Percentiles rank a stretch among this genome's conserved stretches.
Conservation (phyloP, 2,797 vertebrate genomes). For the Lemur catta region DNA sequence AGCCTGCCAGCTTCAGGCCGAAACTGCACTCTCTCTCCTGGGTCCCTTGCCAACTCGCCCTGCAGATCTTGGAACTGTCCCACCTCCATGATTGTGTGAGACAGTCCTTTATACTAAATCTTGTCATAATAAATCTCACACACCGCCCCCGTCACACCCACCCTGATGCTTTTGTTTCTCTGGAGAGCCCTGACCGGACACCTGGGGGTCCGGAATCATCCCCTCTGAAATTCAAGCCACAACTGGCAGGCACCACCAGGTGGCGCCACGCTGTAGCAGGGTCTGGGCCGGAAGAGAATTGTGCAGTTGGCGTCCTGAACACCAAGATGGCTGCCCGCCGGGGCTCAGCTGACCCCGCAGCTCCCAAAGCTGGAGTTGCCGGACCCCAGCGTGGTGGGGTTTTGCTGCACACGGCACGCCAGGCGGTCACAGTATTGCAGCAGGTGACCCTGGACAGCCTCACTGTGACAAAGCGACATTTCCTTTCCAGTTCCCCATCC, state of each 20-base stretch:
- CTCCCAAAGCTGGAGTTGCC: fast-evolving
- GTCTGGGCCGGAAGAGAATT: fast-evolving
- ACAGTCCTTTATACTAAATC: not conserved
- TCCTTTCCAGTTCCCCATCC: too few species aligned
- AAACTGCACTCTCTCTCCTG: fast-evolving
- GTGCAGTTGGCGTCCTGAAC: fast-evolving
- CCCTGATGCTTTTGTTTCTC: not conserved
- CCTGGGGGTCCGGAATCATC: not conserved
- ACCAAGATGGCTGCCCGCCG: fast-evolving
- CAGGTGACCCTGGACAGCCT: fast-evolving
- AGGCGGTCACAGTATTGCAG: fast-evolving
- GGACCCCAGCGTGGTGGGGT: fast-evolving
- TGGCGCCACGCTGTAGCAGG: fast-evolving
- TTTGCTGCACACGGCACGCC: fast-evolving
- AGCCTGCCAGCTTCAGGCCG: not conserved
- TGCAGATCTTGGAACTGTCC: not conserved
- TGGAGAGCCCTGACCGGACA: not conserved
- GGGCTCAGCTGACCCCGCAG: fast-evolving
- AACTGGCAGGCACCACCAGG: fast-evolving
- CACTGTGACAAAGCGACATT: not conserved
- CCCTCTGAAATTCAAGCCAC: fast-evolving
- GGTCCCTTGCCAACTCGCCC: too few species aligned
- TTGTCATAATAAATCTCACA: not conserved
- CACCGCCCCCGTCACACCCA: fast-evolving
- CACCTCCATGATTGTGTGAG: fast-evolving